Evolutionary conservation across 2,797 vertebrate genomes (phyloP).

Genomic region (Peromyscus attwateri): DNA sequence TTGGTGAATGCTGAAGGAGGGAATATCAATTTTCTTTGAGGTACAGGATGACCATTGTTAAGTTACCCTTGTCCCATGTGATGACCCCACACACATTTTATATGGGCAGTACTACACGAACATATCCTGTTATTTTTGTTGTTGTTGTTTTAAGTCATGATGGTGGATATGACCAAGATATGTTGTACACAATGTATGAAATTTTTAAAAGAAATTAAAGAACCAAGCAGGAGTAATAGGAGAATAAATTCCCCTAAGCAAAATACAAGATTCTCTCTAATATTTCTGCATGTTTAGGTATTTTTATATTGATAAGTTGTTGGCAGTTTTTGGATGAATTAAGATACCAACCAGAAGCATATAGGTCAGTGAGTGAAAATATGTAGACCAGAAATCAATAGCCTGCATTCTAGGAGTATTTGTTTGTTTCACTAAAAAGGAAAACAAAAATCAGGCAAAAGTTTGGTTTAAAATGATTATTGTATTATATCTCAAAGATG

Average conservation of each 20-base stretch:
- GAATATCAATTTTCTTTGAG: not conserved
- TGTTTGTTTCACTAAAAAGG: constrained; percentile 48
- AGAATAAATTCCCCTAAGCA: not conserved
- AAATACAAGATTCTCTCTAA: not conserved
- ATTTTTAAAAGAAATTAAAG: not conserved
- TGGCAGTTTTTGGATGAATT: constrained; percentile 14
- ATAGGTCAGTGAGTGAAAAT: constrained; percentile 21
- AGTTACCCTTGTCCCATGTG: not conserved
- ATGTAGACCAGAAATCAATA: constrained; percentile 49
- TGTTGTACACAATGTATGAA: not conserved
- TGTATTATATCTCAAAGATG: not conserved
- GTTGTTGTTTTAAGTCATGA: not conserved
- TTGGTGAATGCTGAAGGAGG: not conserved
- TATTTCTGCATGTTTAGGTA: not conserved
- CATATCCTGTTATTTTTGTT: not conserved
- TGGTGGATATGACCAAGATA: not conserved
- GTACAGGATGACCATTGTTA: not conserved
- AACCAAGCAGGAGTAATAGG: not conserved
- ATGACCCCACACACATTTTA: not conserved
- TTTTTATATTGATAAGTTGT: constrained; percentile 20
- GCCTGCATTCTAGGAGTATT: not conserved
- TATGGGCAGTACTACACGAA: not conserved
- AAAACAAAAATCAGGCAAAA: constrained; percentile 5
- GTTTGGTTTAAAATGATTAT: constrained; percentile 44
- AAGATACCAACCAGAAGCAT: not conserved